phyloP scores from a whole-genome alignment of 37 sponge, comb jelly and placozoan species.

The Lycopodina hypogea region DNA sequence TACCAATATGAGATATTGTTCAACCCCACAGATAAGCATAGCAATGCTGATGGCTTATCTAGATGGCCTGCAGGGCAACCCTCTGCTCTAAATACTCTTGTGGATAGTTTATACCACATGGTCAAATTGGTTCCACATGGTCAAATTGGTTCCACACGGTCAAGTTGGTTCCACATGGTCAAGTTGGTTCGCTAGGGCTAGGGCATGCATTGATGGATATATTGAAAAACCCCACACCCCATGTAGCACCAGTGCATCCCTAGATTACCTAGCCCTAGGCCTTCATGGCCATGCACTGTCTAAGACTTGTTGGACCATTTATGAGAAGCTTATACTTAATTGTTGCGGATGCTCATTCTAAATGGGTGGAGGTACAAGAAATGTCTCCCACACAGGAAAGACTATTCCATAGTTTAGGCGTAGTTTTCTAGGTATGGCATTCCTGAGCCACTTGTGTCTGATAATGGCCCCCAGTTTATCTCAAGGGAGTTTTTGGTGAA shows the following conservation, averaged over 20 bases:
- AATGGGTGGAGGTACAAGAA: background rate
- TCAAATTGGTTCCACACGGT: too few species aligned
- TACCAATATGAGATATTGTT: background rate
- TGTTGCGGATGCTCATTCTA: background rate
- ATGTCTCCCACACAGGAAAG: background rate
- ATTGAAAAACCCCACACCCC: too few species aligned
- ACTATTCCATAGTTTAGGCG: background rate
- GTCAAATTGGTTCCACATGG: background rate
- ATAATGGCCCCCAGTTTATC: background rate
- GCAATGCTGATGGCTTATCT: background rate
- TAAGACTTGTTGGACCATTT: background rate
- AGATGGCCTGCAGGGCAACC: background rate
- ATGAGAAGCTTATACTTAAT: background rate
- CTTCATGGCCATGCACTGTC: background rate
- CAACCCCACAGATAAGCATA: background rate
- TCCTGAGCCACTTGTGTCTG: background rate
- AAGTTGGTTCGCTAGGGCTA: background rate
- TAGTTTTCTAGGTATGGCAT: background rate
- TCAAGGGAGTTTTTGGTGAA: background rate
- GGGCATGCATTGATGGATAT: too few species aligned
- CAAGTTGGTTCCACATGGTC: too few species aligned
- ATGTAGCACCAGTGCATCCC: too few species aligned
- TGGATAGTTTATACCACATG: background rate
- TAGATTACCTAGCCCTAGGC: too few species aligned
- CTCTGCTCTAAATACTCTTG: background rate